phyloP scores from a whole-genome alignment of 2,797 vertebrate genomes.

The Limnodromus scolopaceus region DNA sequence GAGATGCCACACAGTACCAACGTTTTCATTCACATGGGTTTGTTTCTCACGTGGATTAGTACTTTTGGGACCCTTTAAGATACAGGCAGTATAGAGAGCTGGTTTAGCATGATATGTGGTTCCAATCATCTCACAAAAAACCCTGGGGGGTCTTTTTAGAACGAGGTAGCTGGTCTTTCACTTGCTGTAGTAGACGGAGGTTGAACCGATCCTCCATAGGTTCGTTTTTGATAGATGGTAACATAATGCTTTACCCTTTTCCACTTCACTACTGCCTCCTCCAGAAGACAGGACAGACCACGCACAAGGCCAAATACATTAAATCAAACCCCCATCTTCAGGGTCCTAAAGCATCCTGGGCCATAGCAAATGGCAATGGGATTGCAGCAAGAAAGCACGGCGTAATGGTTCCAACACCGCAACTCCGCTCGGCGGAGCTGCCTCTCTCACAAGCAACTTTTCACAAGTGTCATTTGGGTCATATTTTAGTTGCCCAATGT shows the following conservation, averaged over 20 bases:
- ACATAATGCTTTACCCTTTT: accelerated
- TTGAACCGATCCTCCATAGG: not conserved
- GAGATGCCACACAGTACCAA: not conserved
- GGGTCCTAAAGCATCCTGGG: not conserved
- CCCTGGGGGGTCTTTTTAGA: not conserved
- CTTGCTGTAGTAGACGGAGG: not conserved
- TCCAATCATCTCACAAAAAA: not conserved
- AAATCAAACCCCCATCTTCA: not conserved
- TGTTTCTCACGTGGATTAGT: not conserved
- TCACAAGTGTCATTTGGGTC: not conserved
- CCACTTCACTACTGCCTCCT: not conserved
- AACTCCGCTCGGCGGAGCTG: not conserved
- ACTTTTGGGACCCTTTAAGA: not conserved
- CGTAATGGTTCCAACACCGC: not conserved
- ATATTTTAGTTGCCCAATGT: not conserved
- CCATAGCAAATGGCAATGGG: not conserved
- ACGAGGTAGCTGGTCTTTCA: not conserved
- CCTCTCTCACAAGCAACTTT: not conserved
- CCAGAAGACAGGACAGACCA: not conserved
- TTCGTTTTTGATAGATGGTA: not conserved
- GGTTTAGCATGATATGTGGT: not conserved
- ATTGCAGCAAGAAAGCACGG: not conserved
- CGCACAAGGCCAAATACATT: accelerated
- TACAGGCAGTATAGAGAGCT: not conserved
- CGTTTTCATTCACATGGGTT: not conserved